phyloP scores from a whole-genome alignment of 2,888 invertebrate genomes.

The Drosophila fungiperda region DNA sequence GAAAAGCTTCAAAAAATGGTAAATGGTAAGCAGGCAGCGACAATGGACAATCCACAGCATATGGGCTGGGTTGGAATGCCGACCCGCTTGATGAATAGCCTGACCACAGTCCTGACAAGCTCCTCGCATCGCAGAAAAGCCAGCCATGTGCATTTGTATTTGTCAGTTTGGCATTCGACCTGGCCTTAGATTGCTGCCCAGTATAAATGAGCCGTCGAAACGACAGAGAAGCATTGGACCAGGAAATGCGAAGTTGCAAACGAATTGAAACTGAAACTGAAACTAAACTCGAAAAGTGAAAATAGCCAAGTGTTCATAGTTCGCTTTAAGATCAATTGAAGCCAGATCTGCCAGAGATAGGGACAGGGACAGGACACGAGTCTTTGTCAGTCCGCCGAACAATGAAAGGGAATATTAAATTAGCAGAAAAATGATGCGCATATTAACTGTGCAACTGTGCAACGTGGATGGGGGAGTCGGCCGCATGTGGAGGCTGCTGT shows the following conservation, averaged over 20 bases:
- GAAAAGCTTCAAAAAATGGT: slow-evolving; percentile 45
- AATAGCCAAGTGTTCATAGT: background rate
- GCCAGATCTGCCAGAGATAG: slow-evolving; percentile 1
- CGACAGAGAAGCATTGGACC: slow-evolving; percentile 69
- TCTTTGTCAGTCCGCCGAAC: slow-evolving; percentile 17
- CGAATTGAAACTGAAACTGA: slow-evolving; percentile 13
- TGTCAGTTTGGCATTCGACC: slow-evolving; percentile 54
- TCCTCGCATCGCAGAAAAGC: slow-evolving; percentile 53
- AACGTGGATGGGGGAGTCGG: background rate
- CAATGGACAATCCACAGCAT: slow-evolving; percentile 30
- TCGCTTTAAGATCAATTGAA: slow-evolving; percentile 48
- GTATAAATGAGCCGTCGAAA: slow-evolving; percentile 65
- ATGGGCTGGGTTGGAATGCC: slow-evolving; percentile 39
- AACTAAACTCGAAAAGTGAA: slow-evolving; percentile 2
- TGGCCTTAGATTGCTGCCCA: slow-evolving; percentile 34
- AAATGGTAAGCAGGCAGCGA: slow-evolving; percentile 49
- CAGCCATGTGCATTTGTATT: slow-evolving; percentile 62
- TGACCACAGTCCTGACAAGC: slow-evolving; percentile 24
- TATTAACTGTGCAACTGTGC: slow-evolving; percentile 36
- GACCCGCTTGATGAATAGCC: slow-evolving; percentile 58
- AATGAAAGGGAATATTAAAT: slow-evolving; percentile 52
- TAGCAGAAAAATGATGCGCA: slow-evolving; percentile 54
- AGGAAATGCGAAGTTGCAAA: slow-evolving; percentile 45
- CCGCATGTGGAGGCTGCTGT: slow-evolving; percentile 4
- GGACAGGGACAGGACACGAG: slow-evolving; percentile 17